phyloP scores from a whole-genome alignment of 1,140 invertebrate species.

The Eupristina koningsbergeri region DNA sequence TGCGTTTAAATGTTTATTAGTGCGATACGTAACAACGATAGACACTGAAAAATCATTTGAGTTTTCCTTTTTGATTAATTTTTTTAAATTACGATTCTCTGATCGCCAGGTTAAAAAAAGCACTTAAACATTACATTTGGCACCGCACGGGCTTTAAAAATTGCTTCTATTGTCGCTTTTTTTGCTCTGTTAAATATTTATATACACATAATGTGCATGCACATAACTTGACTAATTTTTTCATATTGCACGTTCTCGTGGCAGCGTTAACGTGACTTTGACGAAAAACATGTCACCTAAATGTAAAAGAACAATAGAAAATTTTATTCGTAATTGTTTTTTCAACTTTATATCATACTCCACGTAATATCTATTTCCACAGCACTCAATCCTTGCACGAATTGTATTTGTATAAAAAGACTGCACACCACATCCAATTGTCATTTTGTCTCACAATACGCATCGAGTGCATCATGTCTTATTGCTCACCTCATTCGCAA shows the following conservation, averaged over 20 bases:
- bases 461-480: not conserved
- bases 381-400: not conserved
- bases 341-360: not conserved
- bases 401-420: constrained; percentile 25
- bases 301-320: constrained; percentile 49
- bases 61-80: not conserved
- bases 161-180: constrained; percentile 47
- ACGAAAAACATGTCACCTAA: constrained; percentile 32
- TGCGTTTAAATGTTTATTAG: not conserved
- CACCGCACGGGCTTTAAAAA: constrained; percentile 45
- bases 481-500: not conserved
- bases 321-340: constrained; percentile 10
- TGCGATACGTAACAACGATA: not conserved
- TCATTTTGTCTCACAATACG: not conserved
- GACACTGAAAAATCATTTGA: not conserved
- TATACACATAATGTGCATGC: not conserved
- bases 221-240: not conserved
- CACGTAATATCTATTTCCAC: not conserved
- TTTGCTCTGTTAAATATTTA: constrained; percentile 38
- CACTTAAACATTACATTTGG: constrained; percentile 37
- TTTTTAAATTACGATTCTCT: not conserved
- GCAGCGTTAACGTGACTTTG: constrained; percentile 18
- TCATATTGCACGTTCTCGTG: not conserved
- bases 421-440: constrained; percentile 21
- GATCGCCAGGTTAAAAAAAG: constrained; percentile 13